phyloP scores from a whole-genome alignment of 2,113 vertebrate species.

The Columba livia region DNA sequence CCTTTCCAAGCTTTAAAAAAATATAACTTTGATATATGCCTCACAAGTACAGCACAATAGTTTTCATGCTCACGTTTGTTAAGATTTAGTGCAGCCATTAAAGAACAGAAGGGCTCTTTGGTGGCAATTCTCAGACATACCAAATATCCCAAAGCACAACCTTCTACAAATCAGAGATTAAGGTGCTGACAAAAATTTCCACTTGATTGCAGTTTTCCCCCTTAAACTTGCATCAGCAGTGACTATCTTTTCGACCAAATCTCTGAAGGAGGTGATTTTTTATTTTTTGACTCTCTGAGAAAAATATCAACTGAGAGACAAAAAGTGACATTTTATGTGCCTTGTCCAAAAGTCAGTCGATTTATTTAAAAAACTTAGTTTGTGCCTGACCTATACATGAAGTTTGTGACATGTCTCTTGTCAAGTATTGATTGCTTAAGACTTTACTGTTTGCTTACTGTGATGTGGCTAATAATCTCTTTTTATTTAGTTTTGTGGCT shows the following conservation, averaged over 20 bases:
- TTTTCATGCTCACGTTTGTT: slow-evolving; percentile 83
- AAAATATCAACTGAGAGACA: slow-evolving; percentile 79
- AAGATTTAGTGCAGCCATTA: slow-evolving; percentile 81
- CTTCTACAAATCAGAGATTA: slow-evolving; percentile 84
- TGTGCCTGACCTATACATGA: slow-evolving; percentile 75
- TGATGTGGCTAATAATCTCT: slow-evolving; percentile 75
- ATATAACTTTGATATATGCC: slow-evolving; percentile 80
- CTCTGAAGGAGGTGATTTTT: slow-evolving; percentile 60
- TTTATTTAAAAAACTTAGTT: slow-evolving; percentile 72
- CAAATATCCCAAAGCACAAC: slow-evolving; percentile 82
- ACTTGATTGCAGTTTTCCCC: slow-evolving; percentile 77
- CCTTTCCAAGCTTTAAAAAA: slow-evolving; percentile 77
- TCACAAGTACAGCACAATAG: slow-evolving; percentile 79
- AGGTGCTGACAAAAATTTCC: slow-evolving; percentile 80
- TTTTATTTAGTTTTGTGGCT: slow-evolving; percentile 79
- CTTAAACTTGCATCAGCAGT: slow-evolving; percentile 74
- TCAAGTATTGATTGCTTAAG: slow-evolving; percentile 77
- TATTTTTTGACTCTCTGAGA: slow-evolving; percentile 48
- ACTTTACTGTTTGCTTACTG: slow-evolving; percentile 74
- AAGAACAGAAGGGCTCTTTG: slow-evolving; percentile 81
- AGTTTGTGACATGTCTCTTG: slow-evolving; percentile 72
- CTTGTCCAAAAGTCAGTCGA: slow-evolving; percentile 69
- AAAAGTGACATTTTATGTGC: slow-evolving; percentile 78
- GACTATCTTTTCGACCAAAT: slow-evolving; percentile 77
- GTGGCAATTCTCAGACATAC: slow-evolving; percentile 79